A percentile compares a stretch with the other conserved stretches of the same genome.
These are phyloP conservation scores for Julus scanicus DNA, from an alignment of 2,888 invertebrate species.

Conservation along the genomic window DNA sequence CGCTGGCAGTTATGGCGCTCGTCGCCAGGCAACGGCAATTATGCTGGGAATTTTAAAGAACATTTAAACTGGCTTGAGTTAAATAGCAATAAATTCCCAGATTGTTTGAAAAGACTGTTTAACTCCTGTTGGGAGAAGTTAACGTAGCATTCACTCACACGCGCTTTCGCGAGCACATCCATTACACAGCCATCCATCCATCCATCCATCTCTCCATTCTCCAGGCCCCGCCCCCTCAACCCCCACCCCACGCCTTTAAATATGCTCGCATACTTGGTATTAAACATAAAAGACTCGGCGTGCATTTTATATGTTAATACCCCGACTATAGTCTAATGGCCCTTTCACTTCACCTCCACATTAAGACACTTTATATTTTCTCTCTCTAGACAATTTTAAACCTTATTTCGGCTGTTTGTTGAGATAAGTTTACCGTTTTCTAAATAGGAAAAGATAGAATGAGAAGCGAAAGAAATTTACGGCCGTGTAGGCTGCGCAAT, in stretches of 20 bases:
- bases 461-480: slow-evolving; percentile 33
- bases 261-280: slow-evolving; percentile 44
- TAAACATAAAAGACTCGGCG: slow-evolving; percentile 40
- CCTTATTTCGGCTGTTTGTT: slow-evolving; percentile 43
- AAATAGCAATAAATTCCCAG: slow-evolving; percentile 57
- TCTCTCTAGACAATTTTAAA: slow-evolving; percentile 46
- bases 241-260: slow-evolving; percentile 29
- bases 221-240: neutral
- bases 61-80: slow-evolving; percentile 57
- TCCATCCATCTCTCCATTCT: slow-evolving; percentile 1
- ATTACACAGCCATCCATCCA: slow-evolving; percentile 31
- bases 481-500: slow-evolving; percentile 22
- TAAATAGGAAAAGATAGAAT: slow-evolving; percentile 23
- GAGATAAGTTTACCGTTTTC: slow-evolving; percentile 46
- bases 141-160: slow-evolving; percentile 48
- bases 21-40: slow-evolving; percentile 57
- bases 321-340: slow-evolving; percentile 24
- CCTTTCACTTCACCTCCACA: slow-evolving; percentile 33
- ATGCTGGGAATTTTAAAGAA: slow-evolving; percentile 57
- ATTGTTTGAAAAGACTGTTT: slow-evolving; percentile 56
- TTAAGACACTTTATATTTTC: slow-evolving; percentile 33
- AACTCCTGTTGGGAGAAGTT: slow-evolving; percentile 54
- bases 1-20: slow-evolving; percentile 55
- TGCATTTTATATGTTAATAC: slow-evolving; percentile 44
- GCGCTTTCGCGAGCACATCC: slow-evolving; percentile 32